phyloP scores from a whole-genome alignment of 2,888 invertebrate species.

The Lepeophtheirus nordmannii region DNA sequence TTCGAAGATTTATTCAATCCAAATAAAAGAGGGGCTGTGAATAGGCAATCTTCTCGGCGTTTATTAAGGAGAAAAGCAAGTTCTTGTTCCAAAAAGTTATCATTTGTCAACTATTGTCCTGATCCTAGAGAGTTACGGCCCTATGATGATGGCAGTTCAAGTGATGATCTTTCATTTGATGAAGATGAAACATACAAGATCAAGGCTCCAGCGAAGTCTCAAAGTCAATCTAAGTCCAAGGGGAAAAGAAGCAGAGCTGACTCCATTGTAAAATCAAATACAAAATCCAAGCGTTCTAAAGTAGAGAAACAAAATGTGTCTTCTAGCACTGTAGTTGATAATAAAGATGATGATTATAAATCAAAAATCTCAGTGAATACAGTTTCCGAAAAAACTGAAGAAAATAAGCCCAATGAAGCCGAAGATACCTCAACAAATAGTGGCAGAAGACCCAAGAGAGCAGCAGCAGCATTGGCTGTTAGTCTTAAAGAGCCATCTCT shows the following conservation, averaged over 20 bases:
- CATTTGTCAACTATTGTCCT: conserved; percentile 1
- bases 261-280: neutral
- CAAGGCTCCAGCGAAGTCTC: neutral
- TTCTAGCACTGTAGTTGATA: no score
- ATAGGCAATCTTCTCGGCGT: neutral
- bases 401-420: no score
- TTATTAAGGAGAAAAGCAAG: neutral
- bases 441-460: neutral
- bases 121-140: neutral
- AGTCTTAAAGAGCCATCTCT: neutral
- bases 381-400: no score
- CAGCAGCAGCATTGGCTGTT: neutral
- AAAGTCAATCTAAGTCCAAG: neutral
- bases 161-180: conserved; percentile 2
- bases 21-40: neutral
- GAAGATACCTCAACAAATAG: no score
- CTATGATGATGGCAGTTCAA: neutral
- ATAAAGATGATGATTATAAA: no score
- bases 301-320: no score
- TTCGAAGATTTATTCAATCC: neutral
- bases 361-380: no score
- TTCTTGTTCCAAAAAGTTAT: neutral
- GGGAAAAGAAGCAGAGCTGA: neutral
- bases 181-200: neutral
- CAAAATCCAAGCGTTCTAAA: neutral